A percentile compares a stretch with the other conserved stretches of the same genome.
phyloP scores from a whole-genome alignment of 30 jellyfish, hydroid and myxozoan species.

The Cassiopea xamachana region DNA sequence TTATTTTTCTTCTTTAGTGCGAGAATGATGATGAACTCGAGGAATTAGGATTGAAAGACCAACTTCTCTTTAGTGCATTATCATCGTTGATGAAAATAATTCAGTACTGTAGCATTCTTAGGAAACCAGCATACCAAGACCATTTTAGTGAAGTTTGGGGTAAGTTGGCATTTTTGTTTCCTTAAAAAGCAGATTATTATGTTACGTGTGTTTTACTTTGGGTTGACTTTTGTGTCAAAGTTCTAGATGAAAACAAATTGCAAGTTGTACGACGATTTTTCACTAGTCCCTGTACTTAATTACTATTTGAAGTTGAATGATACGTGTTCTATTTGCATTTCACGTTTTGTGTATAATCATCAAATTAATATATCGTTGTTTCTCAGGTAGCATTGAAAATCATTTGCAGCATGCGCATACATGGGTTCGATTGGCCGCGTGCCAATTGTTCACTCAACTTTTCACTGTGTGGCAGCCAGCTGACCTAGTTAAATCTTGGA shows the following conservation, averaged over 20 bases:
- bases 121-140: conserved; percentile 31
- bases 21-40: conserved; percentile 49
- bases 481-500: conserved; percentile 50
- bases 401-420: conserved; percentile 87
- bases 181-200: too few species aligned
- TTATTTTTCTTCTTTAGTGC: neutral
- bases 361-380: neutral
- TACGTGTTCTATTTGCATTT: neutral
- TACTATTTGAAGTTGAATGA: too few species aligned
- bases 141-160: conserved; percentile 45
- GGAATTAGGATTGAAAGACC: conserved; percentile 46
- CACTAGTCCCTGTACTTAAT: too few species aligned
- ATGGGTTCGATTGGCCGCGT: conserved; percentile 90
- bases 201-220: too few species aligned
- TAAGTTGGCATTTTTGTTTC: neutral
- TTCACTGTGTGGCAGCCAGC: conserved; percentile 75
- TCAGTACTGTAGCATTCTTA: conserved; percentile 33
- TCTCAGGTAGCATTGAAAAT: conserved; percentile 56
- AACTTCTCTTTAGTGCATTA: conserved; percentile 40
- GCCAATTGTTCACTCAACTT: conserved; percentile 77
- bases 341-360: neutral
- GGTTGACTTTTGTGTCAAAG: too few species aligned
- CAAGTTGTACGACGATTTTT: too few species aligned
- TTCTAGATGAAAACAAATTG: too few species aligned
- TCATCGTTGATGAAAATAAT: conserved; percentile 38